Evolutionary conservation across 2,113 vertebrate species (phyloP).

Genomic region (Potamarius usumacintae): DNA sequence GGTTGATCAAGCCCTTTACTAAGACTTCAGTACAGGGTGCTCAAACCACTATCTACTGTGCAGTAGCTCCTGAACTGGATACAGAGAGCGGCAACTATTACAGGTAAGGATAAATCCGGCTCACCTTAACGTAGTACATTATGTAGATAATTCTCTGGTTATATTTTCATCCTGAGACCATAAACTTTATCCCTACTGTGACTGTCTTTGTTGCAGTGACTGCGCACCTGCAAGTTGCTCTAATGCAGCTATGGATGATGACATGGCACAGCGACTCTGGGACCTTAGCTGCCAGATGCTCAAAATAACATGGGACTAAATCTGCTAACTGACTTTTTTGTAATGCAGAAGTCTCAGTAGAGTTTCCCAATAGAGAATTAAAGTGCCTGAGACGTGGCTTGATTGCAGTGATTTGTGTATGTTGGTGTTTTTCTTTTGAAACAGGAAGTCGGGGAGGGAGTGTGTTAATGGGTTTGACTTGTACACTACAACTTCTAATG

Average conservation of each 20-base stretch:
- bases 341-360: background rate
- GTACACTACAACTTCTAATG: background rate
- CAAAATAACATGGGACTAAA: slow-evolving; percentile 68
- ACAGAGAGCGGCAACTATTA: slow-evolving; percentile 73
- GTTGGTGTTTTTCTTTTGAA: background rate
- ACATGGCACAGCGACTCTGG: slow-evolving; percentile 71
- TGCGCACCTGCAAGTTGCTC: slow-evolving; percentile 71
- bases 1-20: slow-evolving; percentile 66
- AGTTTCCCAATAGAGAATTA: background rate
- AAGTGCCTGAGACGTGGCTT: background rate
- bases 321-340: background rate
- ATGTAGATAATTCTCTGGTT: background rate
- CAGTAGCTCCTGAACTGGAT: slow-evolving; percentile 70
- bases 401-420: background rate
- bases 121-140: background rate
- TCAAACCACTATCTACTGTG: slow-evolving; percentile 77
- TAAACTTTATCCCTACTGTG: background rate
- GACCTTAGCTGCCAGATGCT: slow-evolving; percentile 73
- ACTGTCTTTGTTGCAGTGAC: slow-evolving; percentile 63
- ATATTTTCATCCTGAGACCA: no score
- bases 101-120: slow-evolving; percentile 61
- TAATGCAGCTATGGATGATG: slow-evolving; percentile 62
- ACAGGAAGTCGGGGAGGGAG: background rate
- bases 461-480: background rate
- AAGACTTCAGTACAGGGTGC: slow-evolving; percentile 73